These are phyloP conservation scores for Bombus terrestris DNA, from an alignment of 1,140 invertebrate genomes.

Conservation along the genomic window DNA sequence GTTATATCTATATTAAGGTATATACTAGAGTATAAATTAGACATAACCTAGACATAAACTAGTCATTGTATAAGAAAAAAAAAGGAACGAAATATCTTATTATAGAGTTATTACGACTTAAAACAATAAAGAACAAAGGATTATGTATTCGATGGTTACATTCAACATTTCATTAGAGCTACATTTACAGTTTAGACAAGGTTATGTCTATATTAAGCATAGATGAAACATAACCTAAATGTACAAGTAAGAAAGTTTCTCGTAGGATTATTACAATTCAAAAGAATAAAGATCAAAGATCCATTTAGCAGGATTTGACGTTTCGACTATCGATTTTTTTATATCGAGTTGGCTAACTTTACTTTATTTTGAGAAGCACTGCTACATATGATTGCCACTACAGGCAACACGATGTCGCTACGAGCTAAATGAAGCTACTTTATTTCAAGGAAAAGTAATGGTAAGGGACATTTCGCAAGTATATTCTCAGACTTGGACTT, in stretches of 20 bases:
- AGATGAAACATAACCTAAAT: not conserved
- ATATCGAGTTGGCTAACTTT: not conserved
- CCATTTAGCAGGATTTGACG: not conserved
- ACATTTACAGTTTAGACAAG: not conserved
- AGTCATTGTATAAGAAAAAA: not conserved
- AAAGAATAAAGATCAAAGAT: not conserved
- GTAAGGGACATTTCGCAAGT: not conserved
- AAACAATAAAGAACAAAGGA: not conserved
- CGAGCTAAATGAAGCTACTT: conserved; percentile 1
- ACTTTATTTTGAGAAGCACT: conserved; percentile 41
- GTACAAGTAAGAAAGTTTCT: not conserved
- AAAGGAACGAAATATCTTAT: not conserved
- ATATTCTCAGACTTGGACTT: not conserved
- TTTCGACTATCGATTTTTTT: not conserved
- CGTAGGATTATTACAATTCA: not conserved
- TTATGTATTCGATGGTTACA: not conserved
- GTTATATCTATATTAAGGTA: not conserved
- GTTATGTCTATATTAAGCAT: not conserved
- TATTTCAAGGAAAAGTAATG: not conserved
- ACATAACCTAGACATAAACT: too few relatives aligned
- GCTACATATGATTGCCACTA: conserved; percentile 28
- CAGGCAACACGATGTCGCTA: conserved; percentile 30
- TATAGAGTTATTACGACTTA: not conserved
- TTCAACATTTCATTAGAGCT: not conserved
- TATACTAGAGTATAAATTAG: not conserved